phyloP scores from a whole-genome alignment of 2,888 invertebrate species.

The Hyppa rectilinea region DNA sequence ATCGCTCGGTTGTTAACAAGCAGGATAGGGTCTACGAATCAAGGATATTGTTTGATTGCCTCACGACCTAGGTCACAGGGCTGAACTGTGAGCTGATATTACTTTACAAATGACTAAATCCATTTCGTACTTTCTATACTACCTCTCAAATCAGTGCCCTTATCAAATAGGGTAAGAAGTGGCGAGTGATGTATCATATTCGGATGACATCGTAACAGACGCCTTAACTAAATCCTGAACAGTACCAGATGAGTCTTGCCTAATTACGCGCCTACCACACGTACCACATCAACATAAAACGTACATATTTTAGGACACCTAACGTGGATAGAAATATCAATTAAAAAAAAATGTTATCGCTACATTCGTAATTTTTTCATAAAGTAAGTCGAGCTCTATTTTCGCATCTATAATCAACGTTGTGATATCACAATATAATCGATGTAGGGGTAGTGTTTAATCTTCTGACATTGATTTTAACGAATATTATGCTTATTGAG shows the following conservation, averaged over 20 bases:
- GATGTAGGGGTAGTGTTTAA: no score
- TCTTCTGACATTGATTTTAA: constrained; percentile 18
- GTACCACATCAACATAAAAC: not conserved
- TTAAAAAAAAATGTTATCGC: not conserved
- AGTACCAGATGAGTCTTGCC: not conserved
- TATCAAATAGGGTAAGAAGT: not conserved
- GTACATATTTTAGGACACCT: not conserved
- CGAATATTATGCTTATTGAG: constrained; percentile 29
- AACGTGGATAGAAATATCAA: not conserved
- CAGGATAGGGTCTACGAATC: constrained; percentile 51
- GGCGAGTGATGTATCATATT: not conserved
- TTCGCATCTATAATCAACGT: not conserved
- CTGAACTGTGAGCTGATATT: constrained; percentile 10
- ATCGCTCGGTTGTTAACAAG: constrained; percentile 48
- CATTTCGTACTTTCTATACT: not conserved
- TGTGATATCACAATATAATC: no score
- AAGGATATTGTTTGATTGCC: constrained; percentile 54
- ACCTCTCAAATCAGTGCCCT: no score
- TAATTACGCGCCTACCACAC: no score
- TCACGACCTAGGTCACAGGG: constrained; percentile 42
- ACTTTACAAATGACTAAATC: not conserved
- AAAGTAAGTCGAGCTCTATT: constrained; percentile 11
- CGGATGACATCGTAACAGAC: not conserved
- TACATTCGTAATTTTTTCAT: not conserved
- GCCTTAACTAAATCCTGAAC: not conserved